Evolutionary conservation across 1,140 invertebrate species (phyloP).

Genomic region (Achatina immaculata): DNA sequence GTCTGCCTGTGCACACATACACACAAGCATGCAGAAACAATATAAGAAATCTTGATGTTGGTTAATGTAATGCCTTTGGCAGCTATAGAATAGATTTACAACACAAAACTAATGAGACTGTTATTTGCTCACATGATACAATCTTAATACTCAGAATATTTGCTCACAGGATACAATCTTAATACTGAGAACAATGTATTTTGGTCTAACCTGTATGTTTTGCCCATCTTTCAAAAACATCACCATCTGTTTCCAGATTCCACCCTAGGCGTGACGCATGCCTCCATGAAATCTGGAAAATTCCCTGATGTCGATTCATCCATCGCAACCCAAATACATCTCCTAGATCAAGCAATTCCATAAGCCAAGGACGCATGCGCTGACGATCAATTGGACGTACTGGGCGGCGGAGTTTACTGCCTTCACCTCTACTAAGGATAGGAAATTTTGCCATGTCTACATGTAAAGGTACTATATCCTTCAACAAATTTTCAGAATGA

Average conservation of each 20-base stretch:
- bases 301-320: constrained; percentile 49
- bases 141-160: neutral
- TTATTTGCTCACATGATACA: too few relatives aligned
- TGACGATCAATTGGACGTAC: constrained; percentile 52
- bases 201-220: constrained; percentile 56
- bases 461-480: constrained; percentile 18
- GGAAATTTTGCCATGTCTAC: constrained; percentile 24
- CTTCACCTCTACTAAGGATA: neutral
- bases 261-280: constrained; percentile 61
- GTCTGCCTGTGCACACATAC: too few relatives aligned
- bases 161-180: too few relatives aligned
- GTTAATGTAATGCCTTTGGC: too few relatives aligned
- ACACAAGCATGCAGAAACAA: too few relatives aligned
- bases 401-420: constrained; percentile 38
- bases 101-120: too few relatives aligned
- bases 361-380: constrained; percentile 59
- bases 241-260: constrained; percentile 55
- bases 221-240: constrained; percentile 65
- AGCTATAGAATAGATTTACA: too few relatives aligned
- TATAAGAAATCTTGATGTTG: too few relatives aligned
- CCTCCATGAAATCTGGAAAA: constrained; percentile 63
- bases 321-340: constrained; percentile 56
- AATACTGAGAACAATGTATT: neutral
- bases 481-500: neutral
- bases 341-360: constrained; percentile 49